Evolutionary conservation across 2,113 vertebrate species (phyloP), one percentile per base, ranked within the genome.

Genomic region (Limnothrissa miodon): DNA sequence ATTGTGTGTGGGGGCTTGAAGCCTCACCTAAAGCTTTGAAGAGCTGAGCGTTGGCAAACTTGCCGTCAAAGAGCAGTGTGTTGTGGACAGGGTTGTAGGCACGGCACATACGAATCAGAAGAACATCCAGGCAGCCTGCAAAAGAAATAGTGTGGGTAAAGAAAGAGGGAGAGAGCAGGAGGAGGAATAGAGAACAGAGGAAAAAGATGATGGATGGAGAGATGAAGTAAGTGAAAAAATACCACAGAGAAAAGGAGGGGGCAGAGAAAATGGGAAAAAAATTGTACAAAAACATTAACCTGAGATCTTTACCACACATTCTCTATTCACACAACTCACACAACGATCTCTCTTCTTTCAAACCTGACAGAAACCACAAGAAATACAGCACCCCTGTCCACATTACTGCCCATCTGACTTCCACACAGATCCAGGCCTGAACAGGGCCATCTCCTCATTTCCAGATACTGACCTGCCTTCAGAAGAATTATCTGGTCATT

Each of bases 401-500:
- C 25, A 13, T 29, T 7, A 66, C 59, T 9, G 25, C n/a, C 25
- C 59, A 25, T 8, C 59, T 1, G 25, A 8, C 25, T 29, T 25
- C 25, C 9, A 29, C 7, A 29, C n/a, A 10, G 25, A 66, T 66
- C n/a, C 25, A 5, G 59, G 59, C n/a, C 59, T 9, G n/a, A 1
- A 25, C 59, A 25, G 25, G n/a, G 25, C 59, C 5, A 25, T n/a
- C 8, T 25, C n/a, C 8, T 5, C n/a, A 66, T n/a, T 10, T 25
- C 81, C 66, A 66, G 42, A 83, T 80, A 90, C 91, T 93, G 88
- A 97, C 97, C 97, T 93, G 96, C 96, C 96, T 98, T 98, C 85
- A 98, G 96, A 70, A 98, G 96, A 86, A 98, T 96, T 85, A 98
- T 98, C 90, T 98, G 97, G 92, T 97, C 97, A 0, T 98, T 98